phyloP scores from a whole-genome alignment of 2,888 invertebrate genomes.

The Spisula subtruncata region DNA sequence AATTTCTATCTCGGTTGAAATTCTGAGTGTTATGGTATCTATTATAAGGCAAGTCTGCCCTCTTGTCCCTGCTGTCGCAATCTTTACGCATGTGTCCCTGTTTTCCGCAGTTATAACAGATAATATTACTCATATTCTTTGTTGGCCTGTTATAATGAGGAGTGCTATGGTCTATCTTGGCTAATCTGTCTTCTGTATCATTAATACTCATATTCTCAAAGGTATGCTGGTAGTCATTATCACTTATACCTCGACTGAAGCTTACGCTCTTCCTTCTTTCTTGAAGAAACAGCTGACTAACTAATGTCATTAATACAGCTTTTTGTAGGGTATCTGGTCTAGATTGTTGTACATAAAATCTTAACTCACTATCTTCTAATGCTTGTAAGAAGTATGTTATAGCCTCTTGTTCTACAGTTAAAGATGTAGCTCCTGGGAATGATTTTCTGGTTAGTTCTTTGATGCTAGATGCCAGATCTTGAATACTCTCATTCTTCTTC shows the following conservation, averaged over 20 bases:
- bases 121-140: background rate
- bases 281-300: slow-evolving; percentile 11
- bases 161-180: background rate
- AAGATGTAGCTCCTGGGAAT: background rate
- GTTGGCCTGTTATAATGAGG: background rate
- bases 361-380: background rate
- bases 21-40: background rate
- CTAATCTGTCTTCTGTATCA: slow-evolving; percentile 6
- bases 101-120: background rate
- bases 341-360: slow-evolving; percentile 13
- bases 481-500: background rate
- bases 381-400: background rate
- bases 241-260: slow-evolving; percentile 16
- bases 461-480: slow-evolving; percentile 2
- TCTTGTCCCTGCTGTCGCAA: background rate
- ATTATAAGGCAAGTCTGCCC: background rate
- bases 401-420: background rate
- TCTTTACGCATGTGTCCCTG: background rate
- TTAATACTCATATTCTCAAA: background rate
- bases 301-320: background rate
- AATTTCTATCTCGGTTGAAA: background rate
- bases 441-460: slow-evolving; percentile 1
- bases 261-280: background rate
- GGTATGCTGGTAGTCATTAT: background rate
- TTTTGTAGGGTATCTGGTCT: slow-evolving; percentile 8